These are phyloP conservation scores for Esox masquinongy DNA, from an alignment of 2,797 vertebrate species.

Conservation along the genomic window DNA sequence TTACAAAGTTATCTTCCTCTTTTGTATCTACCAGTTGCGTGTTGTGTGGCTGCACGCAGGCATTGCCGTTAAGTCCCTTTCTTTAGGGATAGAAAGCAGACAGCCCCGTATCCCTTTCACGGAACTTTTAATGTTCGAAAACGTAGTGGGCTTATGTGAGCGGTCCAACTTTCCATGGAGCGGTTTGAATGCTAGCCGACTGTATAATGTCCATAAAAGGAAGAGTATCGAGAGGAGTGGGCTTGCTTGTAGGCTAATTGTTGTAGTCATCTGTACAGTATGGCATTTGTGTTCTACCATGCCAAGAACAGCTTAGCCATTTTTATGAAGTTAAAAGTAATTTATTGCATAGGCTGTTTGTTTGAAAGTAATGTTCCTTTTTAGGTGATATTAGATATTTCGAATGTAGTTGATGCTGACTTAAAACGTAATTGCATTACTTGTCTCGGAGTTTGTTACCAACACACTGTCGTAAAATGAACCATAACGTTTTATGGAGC, in stretches of 20 bases:
- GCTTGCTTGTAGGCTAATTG: not conserved
- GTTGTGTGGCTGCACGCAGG: constrained; percentile 1
- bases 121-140: not conserved
- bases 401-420: not conserved
- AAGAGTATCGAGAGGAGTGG: constrained; percentile 16
- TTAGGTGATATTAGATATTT: not conserved
- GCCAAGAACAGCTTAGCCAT: not conserved
- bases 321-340: not conserved
- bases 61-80: not conserved
- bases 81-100: not conserved
- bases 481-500: not conserved
- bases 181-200: not conserved
- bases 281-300: not conserved
- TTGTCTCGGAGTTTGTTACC: not conserved
- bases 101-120: not conserved
- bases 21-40: constrained; percentile 58
- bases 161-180: constrained; percentile 23
- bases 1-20: constrained; percentile 25
- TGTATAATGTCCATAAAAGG: constrained; percentile 68
- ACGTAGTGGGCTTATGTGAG: constrained; percentile 12
- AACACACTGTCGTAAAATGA: not conserved
- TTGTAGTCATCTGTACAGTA: not conserved
- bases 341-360: not conserved
- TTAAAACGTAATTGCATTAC: not conserved
- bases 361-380: not conserved